A percentile compares a stretch with the other conserved stretches of the same genome.
phyloP scores from a whole-genome alignment of 2,113 vertebrate species.

The Acrocephalus kingi region DNA sequence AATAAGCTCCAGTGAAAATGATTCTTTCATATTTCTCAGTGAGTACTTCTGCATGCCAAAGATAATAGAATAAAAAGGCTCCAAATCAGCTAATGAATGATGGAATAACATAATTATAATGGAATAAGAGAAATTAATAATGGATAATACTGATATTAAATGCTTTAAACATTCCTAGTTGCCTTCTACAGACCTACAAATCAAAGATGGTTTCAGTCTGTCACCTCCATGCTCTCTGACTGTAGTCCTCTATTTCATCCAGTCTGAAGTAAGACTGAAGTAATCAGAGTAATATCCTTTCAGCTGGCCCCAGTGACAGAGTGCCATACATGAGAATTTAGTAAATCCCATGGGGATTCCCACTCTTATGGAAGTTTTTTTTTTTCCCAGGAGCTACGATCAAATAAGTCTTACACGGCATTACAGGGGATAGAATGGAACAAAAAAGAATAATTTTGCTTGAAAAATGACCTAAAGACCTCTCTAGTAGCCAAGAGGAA shows the following conservation, averaged over 20 bases:
- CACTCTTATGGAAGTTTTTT: not conserved
- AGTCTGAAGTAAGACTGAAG: not conserved
- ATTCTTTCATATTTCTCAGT: not conserved
- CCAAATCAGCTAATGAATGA: not conserved
- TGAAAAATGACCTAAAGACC: not conserved
- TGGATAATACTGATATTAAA: not conserved
- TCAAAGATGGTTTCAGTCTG: not conserved
- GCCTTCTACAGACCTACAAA: not conserved
- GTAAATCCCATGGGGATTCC: not conserved
- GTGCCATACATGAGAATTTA: not conserved
- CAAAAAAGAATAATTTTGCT: not conserved
- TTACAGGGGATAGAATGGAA: not conserved
- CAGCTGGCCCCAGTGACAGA: not conserved
- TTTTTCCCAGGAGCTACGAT: not conserved
- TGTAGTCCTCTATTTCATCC: not conserved
- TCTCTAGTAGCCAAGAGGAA: not conserved
- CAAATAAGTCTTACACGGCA: not conserved
- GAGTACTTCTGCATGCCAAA: not conserved
- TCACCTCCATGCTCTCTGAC: not conserved
- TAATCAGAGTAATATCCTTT: not conserved
- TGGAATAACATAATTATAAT: not conserved
- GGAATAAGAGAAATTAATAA: not conserved
- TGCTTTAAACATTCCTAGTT: not conserved
- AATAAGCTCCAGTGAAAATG: not conserved
- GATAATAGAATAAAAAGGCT: not conserved